phyloP scores from a whole-genome alignment of 2,113 vertebrate genomes.

The Phodopus roborovskii region DNA sequence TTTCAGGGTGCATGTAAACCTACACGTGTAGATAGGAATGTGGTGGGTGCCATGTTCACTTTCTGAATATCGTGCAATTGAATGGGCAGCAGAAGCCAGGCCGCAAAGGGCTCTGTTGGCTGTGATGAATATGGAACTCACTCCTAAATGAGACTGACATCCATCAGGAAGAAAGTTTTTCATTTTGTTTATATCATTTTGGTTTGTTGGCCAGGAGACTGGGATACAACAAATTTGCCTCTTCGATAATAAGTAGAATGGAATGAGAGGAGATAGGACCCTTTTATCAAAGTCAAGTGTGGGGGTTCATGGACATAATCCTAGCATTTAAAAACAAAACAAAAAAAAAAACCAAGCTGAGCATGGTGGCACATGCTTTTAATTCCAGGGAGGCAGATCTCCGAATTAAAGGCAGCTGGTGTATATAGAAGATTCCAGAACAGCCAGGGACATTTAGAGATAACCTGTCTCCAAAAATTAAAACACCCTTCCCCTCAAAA shows the following conservation, averaged over 20 bases:
- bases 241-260: not conserved
- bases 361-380: not conserved
- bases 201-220: not conserved
- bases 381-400: not conserved
- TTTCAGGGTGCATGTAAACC: not conserved
- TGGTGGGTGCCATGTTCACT: rapidly evolving
- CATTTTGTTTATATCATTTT: no score
- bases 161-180: not conserved
- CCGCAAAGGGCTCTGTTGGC: no score
- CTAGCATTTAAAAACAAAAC: not conserved
- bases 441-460: not conserved
- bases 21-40: rapidly evolving
- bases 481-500: not conserved
- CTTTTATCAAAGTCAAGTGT: not conserved
- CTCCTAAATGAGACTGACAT: not conserved
- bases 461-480: not conserved
- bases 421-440: not conserved
- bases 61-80: not conserved
- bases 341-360: not conserved
- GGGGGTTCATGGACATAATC: no score
- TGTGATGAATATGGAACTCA: not conserved
- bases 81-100: not conserved
- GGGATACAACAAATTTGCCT: not conserved
- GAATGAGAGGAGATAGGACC: not conserved
- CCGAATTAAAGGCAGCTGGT: not conserved